Conservation (phyloP, 2,797 vertebrate species). For the Poecilia picta region DNA sequence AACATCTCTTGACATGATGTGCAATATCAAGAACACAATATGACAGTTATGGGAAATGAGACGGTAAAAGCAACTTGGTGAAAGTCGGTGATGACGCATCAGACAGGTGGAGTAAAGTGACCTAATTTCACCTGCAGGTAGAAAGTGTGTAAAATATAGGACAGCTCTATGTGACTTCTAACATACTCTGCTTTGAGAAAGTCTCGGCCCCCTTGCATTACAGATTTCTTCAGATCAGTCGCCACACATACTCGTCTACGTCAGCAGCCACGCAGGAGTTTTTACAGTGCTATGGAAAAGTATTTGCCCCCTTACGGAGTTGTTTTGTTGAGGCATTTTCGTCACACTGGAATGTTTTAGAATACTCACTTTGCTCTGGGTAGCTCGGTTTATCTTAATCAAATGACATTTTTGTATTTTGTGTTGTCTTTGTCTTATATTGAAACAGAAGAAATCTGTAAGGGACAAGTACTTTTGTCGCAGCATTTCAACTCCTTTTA, state of each 20-base stretch:
- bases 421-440: not conserved
- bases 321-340: not conserved
- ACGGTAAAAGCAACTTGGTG: conserved; percentile 16
- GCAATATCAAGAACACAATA: conserved; percentile 60
- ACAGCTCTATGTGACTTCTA: conserved; percentile 40
- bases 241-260: not conserved
- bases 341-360: not conserved
- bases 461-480: not conserved
- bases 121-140: conserved; percentile 36
- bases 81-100: conserved; percentile 12
- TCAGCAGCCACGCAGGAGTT: not conserved
- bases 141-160: conserved; percentile 24
- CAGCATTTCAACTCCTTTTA: not conserved
- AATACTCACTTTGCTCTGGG: not conserved
- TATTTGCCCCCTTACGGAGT: too few relatives aligned
- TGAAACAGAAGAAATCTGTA: not conserved
- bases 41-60: conserved; percentile 41
- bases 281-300: too few relatives aligned
- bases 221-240: not conserved
- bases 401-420: not conserved
- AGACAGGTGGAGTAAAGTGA: conserved; percentile 25
- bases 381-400: not conserved
- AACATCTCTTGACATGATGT: conserved; percentile 57
- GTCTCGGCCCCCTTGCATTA: not conserved
- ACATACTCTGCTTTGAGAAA: conserved; percentile 12